Base-by-base conservation (phyloP, 1,140 invertebrate species). In the Tetranychus cinnabarinus region DNA sequence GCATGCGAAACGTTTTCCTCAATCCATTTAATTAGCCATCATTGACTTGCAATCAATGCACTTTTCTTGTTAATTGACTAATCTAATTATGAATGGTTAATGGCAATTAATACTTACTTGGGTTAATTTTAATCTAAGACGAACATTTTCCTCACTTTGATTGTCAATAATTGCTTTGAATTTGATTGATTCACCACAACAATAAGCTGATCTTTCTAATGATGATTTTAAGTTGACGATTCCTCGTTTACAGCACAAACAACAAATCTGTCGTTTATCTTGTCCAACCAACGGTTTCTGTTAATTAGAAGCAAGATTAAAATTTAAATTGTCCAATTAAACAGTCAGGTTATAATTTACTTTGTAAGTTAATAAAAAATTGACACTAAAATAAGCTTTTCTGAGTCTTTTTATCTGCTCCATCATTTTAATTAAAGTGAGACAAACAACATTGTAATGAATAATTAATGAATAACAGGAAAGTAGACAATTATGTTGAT, bases 81-180 rank as follows among this genome's bases (percentile, higher is more conserved):
- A 23, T 23, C 23, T 23, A 23, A 23, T 23, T 23, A 23, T 23
- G 23, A 23, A 23, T 23, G 23, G 23, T 23, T 23, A 0, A 23
- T 23, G 23, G 23, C 23, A 23, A 23, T 23, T 23, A 23, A 42
- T 42, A 35, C 12, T 62, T 56, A 80, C 79, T 77, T 87, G 85
- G 60, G 83, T 76, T 62, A 88, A 73, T 71, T 79, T 78, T 57
- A 85, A 78, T 65, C 80, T 77, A 56, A 86, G 71, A 63, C 78
- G 75, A 3, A 83, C 81, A 64, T 82, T 78, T 63, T 84, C 79
- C 64, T 84, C 77, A 61, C 82, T 79, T 66, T 83, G 81, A 74
- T 87, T 88, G 72, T 86, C 82, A 56, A 88, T 80, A 60, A 83
- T 81, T 2, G 82, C 81, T 69, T 81, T 80, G 13, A 87, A 70